Evolutionary conservation across 64 coral and sea anemone genomes (phyloP), one percentile per base, ranked within the genome.

Genomic region (Stylophora pistillata): DNA sequence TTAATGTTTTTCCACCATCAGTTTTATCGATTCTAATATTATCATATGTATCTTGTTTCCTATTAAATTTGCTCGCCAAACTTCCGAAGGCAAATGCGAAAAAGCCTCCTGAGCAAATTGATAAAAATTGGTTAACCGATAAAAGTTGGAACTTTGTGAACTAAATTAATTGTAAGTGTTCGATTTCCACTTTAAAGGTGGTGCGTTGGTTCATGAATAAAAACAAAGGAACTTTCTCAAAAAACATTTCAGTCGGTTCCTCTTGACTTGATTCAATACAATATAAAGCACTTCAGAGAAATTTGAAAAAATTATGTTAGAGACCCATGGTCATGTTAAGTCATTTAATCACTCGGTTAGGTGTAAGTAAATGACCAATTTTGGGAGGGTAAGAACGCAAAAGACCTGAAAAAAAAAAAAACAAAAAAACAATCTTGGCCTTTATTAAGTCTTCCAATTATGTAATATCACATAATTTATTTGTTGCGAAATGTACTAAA

Each of bases 1-100:
- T 69, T 84, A 84, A 84, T 84, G 62, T 84, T 84, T 82, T 84
- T 84, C 80, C 58, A 69, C 23, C 21, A 32, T 84, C 20, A 21
- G 60, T 54, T 82, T n/a, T 82, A 64, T 59, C 31, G 58, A 65
- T 62, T 16, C 58, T 64, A 13, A 60, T 63, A 34, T 69, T 70
- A 34, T 84, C 27, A 53, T 54, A 70, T 52, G 33, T 6, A 47
- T 7, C 65, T 62, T 52, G 60, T 84, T 64, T 57, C 31, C 52
- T 84, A 31, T 84, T 68, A 70, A 84, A 27, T 18, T 41, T 82
- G 14, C 64, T 16, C 62, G 28, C 78, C 55, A 30, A 61, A 33
- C 13, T 28, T 31, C 15, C 27, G 4, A 26, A 5, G 26, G 64
- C 11, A 68, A 68, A 68, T 26, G n/a, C 10, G 26, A 68, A 68